phyloP scores from a whole-genome alignment of 2,797 vertebrate species.

The Garrulus glandarius region DNA sequence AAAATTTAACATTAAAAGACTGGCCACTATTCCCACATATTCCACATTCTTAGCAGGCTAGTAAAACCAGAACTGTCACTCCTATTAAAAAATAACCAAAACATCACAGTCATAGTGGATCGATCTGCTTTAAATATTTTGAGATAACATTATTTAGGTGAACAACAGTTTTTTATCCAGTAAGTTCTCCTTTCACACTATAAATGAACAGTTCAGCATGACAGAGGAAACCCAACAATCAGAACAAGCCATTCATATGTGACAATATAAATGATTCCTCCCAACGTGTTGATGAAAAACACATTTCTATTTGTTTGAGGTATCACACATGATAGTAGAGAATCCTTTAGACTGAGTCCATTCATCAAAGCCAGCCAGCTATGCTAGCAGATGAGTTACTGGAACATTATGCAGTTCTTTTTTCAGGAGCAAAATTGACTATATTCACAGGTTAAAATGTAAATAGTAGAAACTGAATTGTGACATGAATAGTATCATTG shows the following conservation, averaged over 20 bases:
- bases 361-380: conserved; percentile 53
- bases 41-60: neutral
- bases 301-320: conserved; percentile 49
- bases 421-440: neutral
- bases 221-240: conserved; percentile 47
- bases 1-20: neutral
- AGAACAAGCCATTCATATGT: conserved; percentile 60
- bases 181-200: neutral
- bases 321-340: conserved; percentile 60
- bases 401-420: neutral
- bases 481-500: conserved; percentile 39
- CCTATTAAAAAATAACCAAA: neutral
- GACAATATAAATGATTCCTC: conserved; percentile 63
- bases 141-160: neutral
- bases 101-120: neutral
- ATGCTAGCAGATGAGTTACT: neutral
- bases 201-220: conserved; percentile 26
- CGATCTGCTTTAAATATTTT: conserved; percentile 17
- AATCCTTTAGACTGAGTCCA: conserved; percentile 60
- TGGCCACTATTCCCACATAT: neutral
- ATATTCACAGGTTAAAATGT: conserved; percentile 32
- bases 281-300: conserved; percentile 16
- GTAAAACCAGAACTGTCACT: neutral
- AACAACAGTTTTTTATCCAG: conserved; percentile 25
- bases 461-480: conserved; percentile 8